Conservation (phyloP, 2,888 invertebrate genomes). For the Volucella zonaria region DNA sequence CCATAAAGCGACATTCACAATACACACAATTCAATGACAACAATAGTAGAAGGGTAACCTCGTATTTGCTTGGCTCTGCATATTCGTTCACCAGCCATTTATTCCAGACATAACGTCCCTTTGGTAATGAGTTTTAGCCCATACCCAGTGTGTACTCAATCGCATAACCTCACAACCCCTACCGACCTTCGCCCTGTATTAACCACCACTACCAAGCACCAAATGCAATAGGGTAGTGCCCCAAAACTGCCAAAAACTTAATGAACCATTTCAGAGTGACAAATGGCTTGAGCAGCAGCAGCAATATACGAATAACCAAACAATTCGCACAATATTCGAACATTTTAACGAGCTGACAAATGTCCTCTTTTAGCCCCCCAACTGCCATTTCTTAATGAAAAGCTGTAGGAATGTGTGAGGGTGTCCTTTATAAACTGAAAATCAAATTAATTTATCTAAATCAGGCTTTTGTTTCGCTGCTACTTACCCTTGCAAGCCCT, state of each 20-base stretch:
- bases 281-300: conserved; percentile 63
- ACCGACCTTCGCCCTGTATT: not conserved
- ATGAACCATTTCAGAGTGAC: conserved; percentile 72
- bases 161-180: not conserved
- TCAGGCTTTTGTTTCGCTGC: conserved; percentile 48
- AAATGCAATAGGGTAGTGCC: conserved; percentile 46
- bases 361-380: conserved; percentile 59
- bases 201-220: conserved; percentile 36
- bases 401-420: conserved; percentile 12
- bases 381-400: conserved; percentile 43
- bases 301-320: conserved; percentile 64
- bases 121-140: conserved; percentile 65
- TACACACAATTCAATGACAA: conserved; percentile 46
- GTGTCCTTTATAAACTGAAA: conserved; percentile 59
- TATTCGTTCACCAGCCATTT: conserved; percentile 60
- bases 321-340: conserved; percentile 73
- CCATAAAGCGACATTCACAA: conserved; percentile 38
- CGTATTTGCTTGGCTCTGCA: conserved; percentile 8
- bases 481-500: not conserved
- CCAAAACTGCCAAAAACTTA: conserved; percentile 73
- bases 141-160: not conserved
- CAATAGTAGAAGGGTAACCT: conserved; percentile 11
- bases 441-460: conserved; percentile 73
- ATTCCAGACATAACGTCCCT: conserved; percentile 64
- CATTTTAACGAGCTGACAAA: conserved; percentile 73